Evolutionary conservation across 2,888 invertebrate genomes (phyloP), one percentile per base, ranked within the genome.

Genomic region (Drosophila colorata): DNA sequence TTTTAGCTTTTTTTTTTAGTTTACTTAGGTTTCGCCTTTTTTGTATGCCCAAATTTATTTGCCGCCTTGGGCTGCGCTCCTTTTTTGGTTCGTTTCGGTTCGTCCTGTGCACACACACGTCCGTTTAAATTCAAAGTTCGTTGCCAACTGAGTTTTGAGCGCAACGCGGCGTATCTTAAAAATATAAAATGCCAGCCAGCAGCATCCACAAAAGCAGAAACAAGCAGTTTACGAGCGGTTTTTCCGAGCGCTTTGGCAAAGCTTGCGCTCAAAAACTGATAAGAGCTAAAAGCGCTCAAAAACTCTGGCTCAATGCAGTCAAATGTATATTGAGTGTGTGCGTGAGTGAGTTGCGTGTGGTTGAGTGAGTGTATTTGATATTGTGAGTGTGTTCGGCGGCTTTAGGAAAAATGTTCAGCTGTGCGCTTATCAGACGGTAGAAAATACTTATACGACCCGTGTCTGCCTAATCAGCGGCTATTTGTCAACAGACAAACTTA

Each of bases 61-160:
- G 28, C 28, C 28, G 28, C 28, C 55, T 59, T 23, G 63, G 41
- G 66, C 53, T 60, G 41, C 40, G 63, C 44, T 49, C 31, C 14
- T 64, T 28, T 40, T 60, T 41, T 18, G 31, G 33, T 53, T n/a
- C 28, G 40, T 31, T 35, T 46, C 48, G 49, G 31, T 31, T 66
- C 43, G 71, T 70, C 71, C 67, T 74, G 57, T 58, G 55, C 55
- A 58, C 60, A 61, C 60, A 56, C 74, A 82, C 91, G 90, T 90
- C 91, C 90, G 91, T 79, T 83, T 89, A 80, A 84, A 87, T 87
- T 89, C 83, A 91, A 90, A 87, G 91, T 90, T 89, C 90, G 88
- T 84, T 86, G 85, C 84, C 84, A 88, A 92, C 91, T 92, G 87
- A 91, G 77, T 78, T 67, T 65, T 69, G 74, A 66, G 72, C 53